phyloP scores from a whole-genome alignment of 2,113 vertebrate genomes.

The Eubucco bourcierii region DNA sequence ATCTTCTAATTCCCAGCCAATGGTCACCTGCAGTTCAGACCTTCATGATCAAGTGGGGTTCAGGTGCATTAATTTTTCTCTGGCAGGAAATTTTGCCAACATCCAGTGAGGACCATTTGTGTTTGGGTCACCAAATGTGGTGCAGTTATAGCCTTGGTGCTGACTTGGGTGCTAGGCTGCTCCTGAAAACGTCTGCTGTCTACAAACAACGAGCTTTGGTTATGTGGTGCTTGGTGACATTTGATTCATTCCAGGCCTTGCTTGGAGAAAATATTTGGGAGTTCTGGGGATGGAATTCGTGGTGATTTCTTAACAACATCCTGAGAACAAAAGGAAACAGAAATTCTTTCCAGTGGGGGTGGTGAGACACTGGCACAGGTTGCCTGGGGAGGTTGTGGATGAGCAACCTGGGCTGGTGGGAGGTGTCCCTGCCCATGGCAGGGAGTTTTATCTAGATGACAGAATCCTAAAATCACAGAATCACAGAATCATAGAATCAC shows the following conservation, averaged over 20 bases:
- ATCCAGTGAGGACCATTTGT: not conserved
- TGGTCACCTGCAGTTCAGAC: not conserved
- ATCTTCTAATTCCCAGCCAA: not conserved
- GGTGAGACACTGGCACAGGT: too few species aligned
- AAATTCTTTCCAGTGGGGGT: too few species aligned
- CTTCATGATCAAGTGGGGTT: not conserved
- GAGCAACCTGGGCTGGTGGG: too few species aligned
- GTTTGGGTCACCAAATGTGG: not conserved
- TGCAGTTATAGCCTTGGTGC: accelerated
- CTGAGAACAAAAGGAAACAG: too few species aligned
- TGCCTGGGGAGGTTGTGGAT: too few species aligned
- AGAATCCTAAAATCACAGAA: too few species aligned
- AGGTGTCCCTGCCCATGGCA: too few species aligned
- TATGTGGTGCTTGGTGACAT: not conserved
- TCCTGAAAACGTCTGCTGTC: not conserved
- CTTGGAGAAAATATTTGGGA: not conserved
- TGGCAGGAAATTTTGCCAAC: not conserved
- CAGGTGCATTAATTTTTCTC: not conserved
- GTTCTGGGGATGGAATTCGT: not conserved
- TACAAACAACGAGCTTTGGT: not conserved
- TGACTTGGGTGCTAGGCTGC: not conserved
- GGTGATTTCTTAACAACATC: not conserved
- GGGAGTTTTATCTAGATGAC: too few species aligned
- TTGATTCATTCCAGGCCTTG: not conserved
- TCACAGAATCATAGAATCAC: too few species aligned